Conservation (phyloP, 2,797 vertebrate genomes). For the Protosalanx chinensis region DNA sequence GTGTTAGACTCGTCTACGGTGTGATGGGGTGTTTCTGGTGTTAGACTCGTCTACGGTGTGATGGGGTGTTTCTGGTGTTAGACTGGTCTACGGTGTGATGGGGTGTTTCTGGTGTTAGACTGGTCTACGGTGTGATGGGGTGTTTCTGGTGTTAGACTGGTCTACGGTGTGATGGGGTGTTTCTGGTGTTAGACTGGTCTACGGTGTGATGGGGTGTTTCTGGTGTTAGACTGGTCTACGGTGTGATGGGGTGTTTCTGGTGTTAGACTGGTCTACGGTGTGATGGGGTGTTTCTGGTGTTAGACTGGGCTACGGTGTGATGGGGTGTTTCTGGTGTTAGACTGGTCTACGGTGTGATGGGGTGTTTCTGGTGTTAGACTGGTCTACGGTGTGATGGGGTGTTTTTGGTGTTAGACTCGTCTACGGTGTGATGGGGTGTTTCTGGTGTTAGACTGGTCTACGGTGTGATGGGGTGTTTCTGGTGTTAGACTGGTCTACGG, state of each 20-base stretch:
- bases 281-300: slow-evolving; percentile 1
- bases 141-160: background rate
- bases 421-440: background rate
- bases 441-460: background rate
- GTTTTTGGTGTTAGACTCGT: background rate
- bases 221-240: background rate
- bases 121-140: background rate
- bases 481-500: background rate
- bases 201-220: slow-evolving; percentile 5
- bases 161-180: background rate
- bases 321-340: slow-evolving; percentile 8
- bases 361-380: slow-evolving; percentile 9
- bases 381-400: background rate
- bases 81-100: too few species aligned
- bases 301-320: background rate
- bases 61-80: slow-evolving; percentile 12
- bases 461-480: slow-evolving; percentile 5
- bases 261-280: background rate
- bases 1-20: too few species aligned
- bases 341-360: background rate
- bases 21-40: too few species aligned
- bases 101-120: too few species aligned
- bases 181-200: background rate
- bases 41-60: background rate
- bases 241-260: slow-evolving; percentile 7